Evolutionary conservation across 2,113 vertebrate species (phyloP), one percentile per base, ranked within the genome.

Genomic region (Ivindomyrus marchei): DNA sequence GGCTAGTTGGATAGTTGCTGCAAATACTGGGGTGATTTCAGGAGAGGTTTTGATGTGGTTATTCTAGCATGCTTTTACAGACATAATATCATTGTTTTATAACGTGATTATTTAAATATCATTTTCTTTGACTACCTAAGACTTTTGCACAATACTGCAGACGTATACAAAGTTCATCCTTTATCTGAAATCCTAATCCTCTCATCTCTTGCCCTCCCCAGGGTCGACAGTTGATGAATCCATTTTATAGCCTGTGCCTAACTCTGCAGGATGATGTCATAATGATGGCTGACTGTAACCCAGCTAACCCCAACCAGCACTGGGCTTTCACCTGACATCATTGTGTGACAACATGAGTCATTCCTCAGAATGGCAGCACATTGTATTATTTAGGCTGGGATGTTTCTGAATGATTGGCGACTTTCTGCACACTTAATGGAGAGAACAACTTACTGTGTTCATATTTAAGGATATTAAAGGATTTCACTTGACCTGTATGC

Each of bases 301-400:
- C 93, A n/a, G 87, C 88, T 0, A 94, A 96, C 88, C 39, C 90
- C 17, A 92, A 92, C 90, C 97, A 97, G 92, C 93, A 90, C 27
- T 97, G 97, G 97, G 50, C 93, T 52, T 97, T 98, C 92, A 92
- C 92, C 91, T 97, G 94, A 93, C 17, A 58, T 11, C 36, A 19
- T 52, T 36, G 27, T 24, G 45, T 50, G n/a, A 6, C 31, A 24
- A 58, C 15, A 21, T 13, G 47, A 4, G 7, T 46, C 17, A 19
- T 19, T 21, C 21, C 17, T 10, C 17, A 42, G 83, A 85, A 13
- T 85, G 17, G 10, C 21, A 49, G 83, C 21, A 1, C 21, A 11
- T 24, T 46, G n/a, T 31, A 31, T 74, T 31, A 5, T 80, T 39
- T n/a, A 11, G 46, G n/a, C 21, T 31, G 47, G 83, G 21, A 84